Base-by-base conservation (phyloP, 2,888 invertebrate species). In the Polymixis lichenea region DNA sequence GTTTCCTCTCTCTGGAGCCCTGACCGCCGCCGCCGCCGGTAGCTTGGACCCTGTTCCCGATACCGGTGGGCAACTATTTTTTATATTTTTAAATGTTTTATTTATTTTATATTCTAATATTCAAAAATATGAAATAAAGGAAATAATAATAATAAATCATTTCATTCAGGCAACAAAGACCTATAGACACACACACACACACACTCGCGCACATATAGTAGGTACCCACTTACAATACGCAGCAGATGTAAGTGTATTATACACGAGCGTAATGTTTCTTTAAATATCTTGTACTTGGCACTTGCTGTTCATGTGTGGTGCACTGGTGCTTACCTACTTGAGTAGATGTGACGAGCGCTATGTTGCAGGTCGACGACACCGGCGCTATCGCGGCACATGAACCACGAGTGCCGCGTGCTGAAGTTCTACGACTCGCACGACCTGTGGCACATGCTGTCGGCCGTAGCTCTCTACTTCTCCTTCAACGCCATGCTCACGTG, bases 371-470 rank as follows among this genome's bases (percentile, higher is more conserved):
- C 95, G n/a, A 76, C 91, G 73, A 88, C 98, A 46, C 98, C 99
- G 38, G 98, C 99, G 7, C 96, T 97, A 88, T 98, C 98, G 0
- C 97, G 98, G 22, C 97, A 97, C 67, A 80, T 72, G 80, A 95
- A 95, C 91, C 95, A 95, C 91, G 93, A 94, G 89, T 94, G 95
- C 89, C 92, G 84, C 80, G 82, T 90, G 89, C 89, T 93, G 81
- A 95, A 97, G 79, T 99, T 99, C 95, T 99, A 98, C 94, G 99
- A 99, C 94, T 97, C 97, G 85, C 99, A 99, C 94, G 99, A 99
- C 92, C 97, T 99, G 86, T 99, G 99, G 99, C 98, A 98, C 94
- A 97, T 98, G 92, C 95, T 98, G 78, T 98, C 98, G n/a, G 98
- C 98, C 22, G 96, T 97, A 55, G 98, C 98, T 74, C 98, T 98